Evolutionary conservation across 1,140 invertebrate species (phyloP).

Genomic region (Drosophila hydei): DNA sequence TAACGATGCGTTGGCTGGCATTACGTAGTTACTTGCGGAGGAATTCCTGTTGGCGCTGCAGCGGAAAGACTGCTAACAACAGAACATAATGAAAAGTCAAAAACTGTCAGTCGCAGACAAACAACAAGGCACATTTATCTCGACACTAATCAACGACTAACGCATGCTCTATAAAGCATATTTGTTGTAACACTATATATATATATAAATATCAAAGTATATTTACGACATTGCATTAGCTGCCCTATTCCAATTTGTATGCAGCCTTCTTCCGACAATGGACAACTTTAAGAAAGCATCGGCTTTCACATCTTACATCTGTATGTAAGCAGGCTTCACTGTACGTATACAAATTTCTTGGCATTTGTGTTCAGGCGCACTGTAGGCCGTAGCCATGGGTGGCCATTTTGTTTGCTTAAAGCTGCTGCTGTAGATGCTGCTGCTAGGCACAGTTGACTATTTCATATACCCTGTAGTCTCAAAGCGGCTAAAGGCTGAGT

Average conservation of each 20-base stretch:
- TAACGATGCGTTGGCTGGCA: not conserved
- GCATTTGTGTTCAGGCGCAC: not conserved
- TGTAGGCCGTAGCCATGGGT: constrained; percentile 9
- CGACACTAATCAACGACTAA: not conserved
- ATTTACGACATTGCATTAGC: too few species aligned
- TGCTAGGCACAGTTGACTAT: constrained; percentile 42
- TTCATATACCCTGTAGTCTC: constrained; percentile 34
- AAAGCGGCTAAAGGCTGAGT: not conserved
- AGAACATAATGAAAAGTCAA: constrained; percentile 13
- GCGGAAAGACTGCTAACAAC: not conserved
- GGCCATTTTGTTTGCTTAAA: constrained; percentile 28
- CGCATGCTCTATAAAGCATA: constrained; percentile 6
- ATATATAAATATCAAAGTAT: too few species aligned
- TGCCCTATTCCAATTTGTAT: too few species aligned
- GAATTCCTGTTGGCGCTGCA: not conserved
- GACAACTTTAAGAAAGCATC: too few species aligned
- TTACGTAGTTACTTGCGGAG: not conserved
- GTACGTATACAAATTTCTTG: too few species aligned
- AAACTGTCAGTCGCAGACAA: constrained; percentile 19
- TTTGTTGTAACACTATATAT: too few species aligned
- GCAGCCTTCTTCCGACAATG: too few species aligned
- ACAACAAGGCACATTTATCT: not conserved
- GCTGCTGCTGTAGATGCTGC: constrained; percentile 12
- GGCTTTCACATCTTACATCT: too few species aligned
- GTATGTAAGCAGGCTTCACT: too few species aligned